Base-by-base conservation (phyloP, 2,113 vertebrate genomes). In the Jaculus jaculus region DNA sequence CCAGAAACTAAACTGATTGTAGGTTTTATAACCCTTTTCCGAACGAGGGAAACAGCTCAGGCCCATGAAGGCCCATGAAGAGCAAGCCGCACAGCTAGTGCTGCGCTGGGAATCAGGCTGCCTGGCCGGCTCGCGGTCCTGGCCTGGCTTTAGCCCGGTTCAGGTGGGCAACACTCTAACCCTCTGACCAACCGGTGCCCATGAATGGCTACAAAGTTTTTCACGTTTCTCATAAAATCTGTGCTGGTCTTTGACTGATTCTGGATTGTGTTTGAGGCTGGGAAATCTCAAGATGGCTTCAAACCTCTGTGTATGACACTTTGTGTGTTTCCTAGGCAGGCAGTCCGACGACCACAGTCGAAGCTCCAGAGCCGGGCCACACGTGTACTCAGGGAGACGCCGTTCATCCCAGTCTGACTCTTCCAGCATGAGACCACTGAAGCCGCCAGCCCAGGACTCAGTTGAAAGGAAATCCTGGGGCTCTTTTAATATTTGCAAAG, bases 1-100 rank as follows among this genome's bases (percentile, higher is more conserved):
- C 95, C 96, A 98, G 97, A 98, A 98, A 98, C 97, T 95, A 98
- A 98, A 98, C 96, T 98, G 97, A 98, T 98, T 98, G 96, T 97
- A 97, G 96, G 95, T 98, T 98, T 98, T 98, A 98, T 98, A 97
- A 97, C 96, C 96, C 96, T 97, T 97, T 98, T 96, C 97, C 97
- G 94, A 81, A 96, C 97, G 98, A 98, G 97, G 96, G 97, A 98
- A 98, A 98, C 96, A 98, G 97, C 98, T 98, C 98, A 96, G 96
- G 97, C 96, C 97, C 96, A 98, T 96, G 97, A 98, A 98, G 34
- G 54, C n/a, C n/a, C n/a, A n/a, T n/a, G 97, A 97, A 97, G 96
- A 96, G 94, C n/a, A n/a, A n/a, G n/a, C n/a, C n/a, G n/a, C n/a
- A n/a, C 15, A 97, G 95, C 95, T 93, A 90, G 96, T 81, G 68